phyloP scores from a whole-genome alignment of 2,888 invertebrate genomes.

The Pterostichus niger region DNA sequence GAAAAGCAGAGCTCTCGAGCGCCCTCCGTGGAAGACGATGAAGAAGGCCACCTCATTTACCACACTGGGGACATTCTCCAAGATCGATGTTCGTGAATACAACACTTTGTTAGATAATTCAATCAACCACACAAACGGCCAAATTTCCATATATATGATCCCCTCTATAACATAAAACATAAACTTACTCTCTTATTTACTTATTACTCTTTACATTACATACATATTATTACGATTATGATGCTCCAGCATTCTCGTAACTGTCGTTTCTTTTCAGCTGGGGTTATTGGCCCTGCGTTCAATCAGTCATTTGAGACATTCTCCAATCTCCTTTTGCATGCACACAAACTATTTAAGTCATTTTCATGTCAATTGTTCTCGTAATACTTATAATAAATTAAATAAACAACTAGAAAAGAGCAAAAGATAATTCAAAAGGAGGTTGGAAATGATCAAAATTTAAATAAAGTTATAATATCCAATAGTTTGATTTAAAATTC shows the following conservation, averaged over 20 bases:
- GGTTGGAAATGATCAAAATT: slow-evolving; percentile 54
- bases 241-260: slow-evolving; percentile 62
- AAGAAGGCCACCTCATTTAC: slow-evolving; percentile 99
- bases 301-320: slow-evolving; percentile 31
- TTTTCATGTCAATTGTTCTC: not conserved
- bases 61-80: slow-evolving; percentile 98
- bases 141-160: slow-evolving; percentile 55
- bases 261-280: slow-evolving; percentile 65
- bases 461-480: slow-evolving; percentile 12
- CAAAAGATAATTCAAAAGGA: slow-evolving; percentile 7
- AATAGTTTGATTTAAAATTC: slow-evolving; percentile 43
- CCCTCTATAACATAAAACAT: slow-evolving; percentile 28
- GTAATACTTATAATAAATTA: not conserved
- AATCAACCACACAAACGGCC: slow-evolving; percentile 58
- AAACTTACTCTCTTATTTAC: slow-evolving; percentile 37
- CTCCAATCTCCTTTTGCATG: slow-evolving; percentile 28
- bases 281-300: slow-evolving; percentile 62
- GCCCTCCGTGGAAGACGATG: slow-evolving; percentile 98
- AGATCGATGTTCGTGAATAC: slow-evolving; percentile 99
- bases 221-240: slow-evolving; percentile 37
- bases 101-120: slow-evolving; percentile 75
- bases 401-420: slow-evolving; percentile 3
- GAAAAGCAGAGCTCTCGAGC: slow-evolving; percentile 88
- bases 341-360: not conserved
- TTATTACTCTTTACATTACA: slow-evolving; percentile 38